Evolutionary conservation across 2,113 vertebrate species (phyloP).

Genomic region (Xenotilapia caudafasciata): DNA sequence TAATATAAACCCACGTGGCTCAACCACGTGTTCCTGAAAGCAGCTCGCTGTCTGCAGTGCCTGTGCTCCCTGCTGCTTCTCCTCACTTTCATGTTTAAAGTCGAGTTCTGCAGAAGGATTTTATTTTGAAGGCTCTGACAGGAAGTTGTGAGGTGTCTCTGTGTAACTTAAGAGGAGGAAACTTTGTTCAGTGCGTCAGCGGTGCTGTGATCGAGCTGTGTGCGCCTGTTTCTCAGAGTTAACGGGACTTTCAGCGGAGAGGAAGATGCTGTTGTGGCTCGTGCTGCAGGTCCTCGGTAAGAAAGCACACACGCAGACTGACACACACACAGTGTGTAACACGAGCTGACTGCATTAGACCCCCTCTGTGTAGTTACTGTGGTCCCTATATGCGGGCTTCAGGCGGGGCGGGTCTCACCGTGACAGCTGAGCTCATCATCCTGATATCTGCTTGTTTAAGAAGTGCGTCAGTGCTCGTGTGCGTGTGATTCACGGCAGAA

Average conservation of each 20-base stretch:
- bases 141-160: neutral
- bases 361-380: too few relatives aligned
- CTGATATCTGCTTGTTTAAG: too few relatives aligned
- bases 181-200: neutral
- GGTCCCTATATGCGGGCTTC: too few relatives aligned
- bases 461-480: too few relatives aligned
- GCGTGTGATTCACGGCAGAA: neutral
- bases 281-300: neutral
- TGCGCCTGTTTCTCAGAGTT: neutral
- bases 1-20: too few relatives aligned
- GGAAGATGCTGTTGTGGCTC: neutral
- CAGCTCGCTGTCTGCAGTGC: accelerated
- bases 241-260: neutral
- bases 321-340: neutral
- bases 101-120: neutral
- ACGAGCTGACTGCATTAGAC: too few relatives aligned
- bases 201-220: neutral
- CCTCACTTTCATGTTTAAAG: too few relatives aligned
- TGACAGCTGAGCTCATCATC: neutral
- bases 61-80: too few relatives aligned
- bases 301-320: neutral
- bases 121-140: neutral
- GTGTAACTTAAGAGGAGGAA: accelerated
- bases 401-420: accelerated
- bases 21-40: too few relatives aligned